Base-by-base conservation (phyloP, 2,797 vertebrate genomes). In the Dendrocincla tyrannina region DNA sequence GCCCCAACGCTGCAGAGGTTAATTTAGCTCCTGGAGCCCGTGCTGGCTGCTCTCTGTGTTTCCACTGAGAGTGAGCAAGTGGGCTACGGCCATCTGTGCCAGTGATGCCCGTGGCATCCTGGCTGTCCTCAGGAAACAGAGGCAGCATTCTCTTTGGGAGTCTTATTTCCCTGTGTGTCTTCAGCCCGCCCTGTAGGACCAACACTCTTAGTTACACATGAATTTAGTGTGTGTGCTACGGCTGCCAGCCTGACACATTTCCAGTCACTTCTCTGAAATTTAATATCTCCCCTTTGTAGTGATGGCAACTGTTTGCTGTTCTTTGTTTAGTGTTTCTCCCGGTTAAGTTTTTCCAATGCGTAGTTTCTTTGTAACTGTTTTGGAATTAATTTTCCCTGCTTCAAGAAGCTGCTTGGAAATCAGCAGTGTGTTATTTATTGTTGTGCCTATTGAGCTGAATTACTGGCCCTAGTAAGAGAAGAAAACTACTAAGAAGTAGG, bases 271-370 rank as follows among this genome's bases (percentile, higher is more conserved):
- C 44, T 74, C 75, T 13, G 66, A 81, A 69, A 92, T 88, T n/a
- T 69, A 67, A 3, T 66, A 25, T 52, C 79, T 79, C 63, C 30
- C 0, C 0, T 78, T 88, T 67, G 85, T 66, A 92, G 88, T 68
- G 88, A 88, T 87, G 88, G 88, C 67, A 89, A 90, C 88, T 73
- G 56, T 84, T 92, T 76, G 62, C 85, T 88, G 44, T 69, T 91
- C 77, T 93, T 92, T 78, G 70, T 92, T 91, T 66, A 69, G 73
- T 63, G n/a, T 86, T 91, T 75, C 73, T 85, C 37, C 58, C 39
- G 11, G 33, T 85, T 75, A 78, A 91, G 79, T 64, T 94, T 93
- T 94, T 94, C 87, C 82, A 68, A 47, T 25, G 39, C 27, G 3
- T 81, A 59, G 50, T 78, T 93, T 83, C 91, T 83, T 85, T 89